Base-by-base conservation (phyloP, 2,797 vertebrate species). In the Tinamus major region DNA sequence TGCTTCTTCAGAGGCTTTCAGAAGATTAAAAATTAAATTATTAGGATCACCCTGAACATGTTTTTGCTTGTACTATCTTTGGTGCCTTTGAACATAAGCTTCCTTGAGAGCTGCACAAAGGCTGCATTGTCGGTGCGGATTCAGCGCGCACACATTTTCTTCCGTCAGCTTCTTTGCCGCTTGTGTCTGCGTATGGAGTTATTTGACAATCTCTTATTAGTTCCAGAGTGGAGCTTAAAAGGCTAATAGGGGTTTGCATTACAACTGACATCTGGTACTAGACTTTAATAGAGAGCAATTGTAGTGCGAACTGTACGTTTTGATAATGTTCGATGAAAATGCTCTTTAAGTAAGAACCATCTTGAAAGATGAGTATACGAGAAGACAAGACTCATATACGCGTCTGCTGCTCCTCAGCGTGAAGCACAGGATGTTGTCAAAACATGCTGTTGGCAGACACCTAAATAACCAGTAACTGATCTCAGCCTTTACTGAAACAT, bases 241-340 rank as follows among this genome's bases (percentile, higher is more conserved):
- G 98, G 98, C 97, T 99, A 98, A 99, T 98, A 98, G 98, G 98
- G 98, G 97, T 97, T 99, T 98, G 96, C 97, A 96, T 99, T 99
- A 98, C 98, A 97, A 96, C 96, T 98, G 98, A 98, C 98, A 99
- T 98, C 98, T 99, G 98, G 98, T 97, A 96, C 97, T 97, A 74
- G 95, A 80, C 83, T 95, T 95, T 94, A 94, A 95, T 93, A 94
- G 87, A 81, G 93, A 97, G 89, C 87, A 96, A 78, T 95, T 97
- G 93, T 94, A 93, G 81, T 69, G 48, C 93, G 90, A 93, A 94
- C 89, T 94, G 44, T 49, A 90, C 92, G 85, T 96, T 97, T 96
- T 96, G 95, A 93, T 97, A 96, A 89, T 26, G 77, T 95, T 96
- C 80, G 48, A 65, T 21, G 42, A 91, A 96, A 96, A 91, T 41